Percentiles rank a stretch among this genome's conserved stretches.
phyloP scores from a whole-genome alignment of 2,888 invertebrate genomes.

The Cosmia pyralina region DNA sequence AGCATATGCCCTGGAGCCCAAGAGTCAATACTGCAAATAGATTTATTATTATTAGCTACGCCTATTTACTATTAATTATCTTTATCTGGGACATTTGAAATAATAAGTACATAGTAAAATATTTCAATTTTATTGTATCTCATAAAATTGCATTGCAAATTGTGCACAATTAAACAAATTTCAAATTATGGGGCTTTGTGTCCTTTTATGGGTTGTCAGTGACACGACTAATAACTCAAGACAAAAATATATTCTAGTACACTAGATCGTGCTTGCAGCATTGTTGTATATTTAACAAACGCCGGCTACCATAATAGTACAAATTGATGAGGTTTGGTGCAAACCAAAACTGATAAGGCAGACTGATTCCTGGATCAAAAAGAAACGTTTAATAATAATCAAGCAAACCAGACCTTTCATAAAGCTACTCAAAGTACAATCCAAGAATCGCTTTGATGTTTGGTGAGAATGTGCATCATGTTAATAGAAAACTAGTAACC shows the following conservation, averaged over 20 bases:
- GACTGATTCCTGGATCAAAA: neutral
- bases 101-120: slow-evolving; percentile 16
- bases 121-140: slow-evolving; percentile 33
- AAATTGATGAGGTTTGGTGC: neutral
- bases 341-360: neutral
- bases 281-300: neutral
- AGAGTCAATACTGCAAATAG: slow-evolving; percentile 11
- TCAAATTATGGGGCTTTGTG: slow-evolving; percentile 17
- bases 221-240: slow-evolving; percentile 13
- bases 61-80: slow-evolving; percentile 29
- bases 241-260: neutral
- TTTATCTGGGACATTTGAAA: slow-evolving; percentile 29
- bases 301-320: neutral
- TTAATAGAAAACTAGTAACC: slow-evolving; percentile 12
- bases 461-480: neutral
- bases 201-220: slow-evolving; percentile 21
- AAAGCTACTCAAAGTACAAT: neutral
- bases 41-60: slow-evolving; percentile 38
- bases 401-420: neutral
- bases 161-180: slow-evolving; percentile 10
- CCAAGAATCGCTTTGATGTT: neutral
- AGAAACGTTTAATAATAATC: neutral
- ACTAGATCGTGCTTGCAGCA: neutral
- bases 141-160: slow-evolving; percentile 39
- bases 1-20: slow-evolving; percentile 13